These are phyloP conservation scores for Panurus biarmicus DNA, from an alignment of 2,113 vertebrate genomes.

Conservation along the genomic window DNA sequence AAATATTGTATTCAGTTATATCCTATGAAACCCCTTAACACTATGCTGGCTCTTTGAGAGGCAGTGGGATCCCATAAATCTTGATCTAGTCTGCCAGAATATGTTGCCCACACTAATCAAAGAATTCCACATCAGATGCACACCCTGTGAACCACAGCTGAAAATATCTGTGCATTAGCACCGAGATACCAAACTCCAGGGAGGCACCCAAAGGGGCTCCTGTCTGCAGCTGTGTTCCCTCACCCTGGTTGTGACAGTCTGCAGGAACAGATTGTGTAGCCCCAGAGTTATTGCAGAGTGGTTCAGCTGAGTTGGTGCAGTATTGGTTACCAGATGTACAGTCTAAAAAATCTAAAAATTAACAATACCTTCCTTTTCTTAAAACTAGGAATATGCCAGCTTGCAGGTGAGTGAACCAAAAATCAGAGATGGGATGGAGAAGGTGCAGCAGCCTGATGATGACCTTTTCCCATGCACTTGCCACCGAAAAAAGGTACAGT, in stretches of 20 bases:
- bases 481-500: constrained; percentile 76
- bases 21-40: background rate
- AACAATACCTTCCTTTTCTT: background rate
- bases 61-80: background rate
- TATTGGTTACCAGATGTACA: background rate
- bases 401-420: constrained; percentile 84
- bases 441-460: constrained; percentile 84
- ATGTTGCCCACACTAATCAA: constrained; percentile 3
- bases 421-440: constrained; percentile 86
- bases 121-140: background rate
- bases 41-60: background rate
- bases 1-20: background rate
- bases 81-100: constrained; percentile 2
- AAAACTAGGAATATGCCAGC: constrained; percentile 82
- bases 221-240: background rate
- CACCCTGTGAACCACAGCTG: constrained; percentile 41
- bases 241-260: background rate
- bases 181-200: background rate
- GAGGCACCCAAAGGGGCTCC: background rate
- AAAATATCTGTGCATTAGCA: constrained; percentile 62
- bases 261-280: background rate
- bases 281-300: background rate
- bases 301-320: background rate
- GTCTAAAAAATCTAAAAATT: background rate
- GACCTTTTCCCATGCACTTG: constrained; percentile 92